A percentile compares a stretch with the other conserved stretches of the same genome.
Conservation (phyloP, 2,113 vertebrate species). For the Forbesichthys agassizii region DNA sequence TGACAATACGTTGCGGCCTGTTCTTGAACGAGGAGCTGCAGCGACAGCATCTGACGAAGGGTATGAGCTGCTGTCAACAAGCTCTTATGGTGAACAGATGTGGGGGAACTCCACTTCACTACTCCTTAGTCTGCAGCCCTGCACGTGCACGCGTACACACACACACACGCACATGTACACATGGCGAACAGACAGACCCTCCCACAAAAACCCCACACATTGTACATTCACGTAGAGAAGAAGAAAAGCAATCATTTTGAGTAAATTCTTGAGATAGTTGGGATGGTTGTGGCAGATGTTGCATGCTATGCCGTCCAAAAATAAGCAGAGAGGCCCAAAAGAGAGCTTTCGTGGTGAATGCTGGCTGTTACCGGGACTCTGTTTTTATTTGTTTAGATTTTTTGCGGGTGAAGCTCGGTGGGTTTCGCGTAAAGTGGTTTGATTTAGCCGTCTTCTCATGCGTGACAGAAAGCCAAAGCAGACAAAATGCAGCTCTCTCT, state of each 20-base stretch:
- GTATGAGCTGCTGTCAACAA: slow-evolving; percentile 75
- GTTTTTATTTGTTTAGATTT: slow-evolving; percentile 31
- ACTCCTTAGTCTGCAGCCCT: slow-evolving; percentile 66
- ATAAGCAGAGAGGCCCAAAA: slow-evolving; percentile 48
- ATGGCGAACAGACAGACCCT: background rate
- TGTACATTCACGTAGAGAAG: slow-evolving; percentile 29
- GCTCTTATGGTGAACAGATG: slow-evolving; percentile 83
- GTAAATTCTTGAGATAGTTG: slow-evolving; percentile 76
- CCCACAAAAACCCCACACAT: slow-evolving; percentile 28
- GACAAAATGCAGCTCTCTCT: slow-evolving; percentile 67
- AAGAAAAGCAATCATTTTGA: slow-evolving; percentile 78
- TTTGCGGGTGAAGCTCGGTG: slow-evolving; percentile 29
- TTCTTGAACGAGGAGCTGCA: slow-evolving; percentile 56
- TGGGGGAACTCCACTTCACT: slow-evolving; percentile 76
- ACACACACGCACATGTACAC: slow-evolving; percentile 28
- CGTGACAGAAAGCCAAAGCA: slow-evolving; percentile 41
- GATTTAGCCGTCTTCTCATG: slow-evolving; percentile 57
- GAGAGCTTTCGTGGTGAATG: slow-evolving; percentile 49
- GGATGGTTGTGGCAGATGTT: slow-evolving; percentile 60
- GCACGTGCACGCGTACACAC: slow-evolving; percentile 17
- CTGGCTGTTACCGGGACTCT: slow-evolving; percentile 1
- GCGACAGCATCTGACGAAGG: slow-evolving; percentile 55
- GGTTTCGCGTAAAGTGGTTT: slow-evolving; percentile 36
- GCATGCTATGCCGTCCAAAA: slow-evolving; percentile 36
- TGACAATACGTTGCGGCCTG: slow-evolving; percentile 48